phyloP scores from a whole-genome alignment of 2,113 vertebrate genomes.

The Notarius quadriscutis region DNA sequence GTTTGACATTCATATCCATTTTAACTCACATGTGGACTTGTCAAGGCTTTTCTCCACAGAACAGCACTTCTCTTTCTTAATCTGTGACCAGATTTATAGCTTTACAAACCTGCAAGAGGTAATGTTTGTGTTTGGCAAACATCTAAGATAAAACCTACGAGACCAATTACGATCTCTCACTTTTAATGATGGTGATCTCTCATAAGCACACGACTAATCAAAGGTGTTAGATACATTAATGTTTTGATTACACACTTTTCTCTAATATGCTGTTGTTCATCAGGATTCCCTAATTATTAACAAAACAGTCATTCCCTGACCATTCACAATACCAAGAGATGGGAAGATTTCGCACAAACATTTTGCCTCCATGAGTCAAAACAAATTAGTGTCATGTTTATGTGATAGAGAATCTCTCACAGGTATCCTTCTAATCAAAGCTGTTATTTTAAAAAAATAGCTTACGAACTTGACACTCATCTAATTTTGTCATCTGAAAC shows the following conservation, averaged over 20 bases:
- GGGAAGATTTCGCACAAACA: not conserved
- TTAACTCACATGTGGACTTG: too few species aligned
- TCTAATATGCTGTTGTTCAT: not conserved
- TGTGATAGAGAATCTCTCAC: not conserved
- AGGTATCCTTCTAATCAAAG: not conserved
- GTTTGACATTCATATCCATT: too few species aligned
- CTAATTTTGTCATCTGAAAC: not conserved
- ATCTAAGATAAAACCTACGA: not conserved
- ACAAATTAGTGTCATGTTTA: not conserved
- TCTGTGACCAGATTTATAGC: too few species aligned
- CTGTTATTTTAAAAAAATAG: not conserved
- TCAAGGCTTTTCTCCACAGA: too few species aligned
- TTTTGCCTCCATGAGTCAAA: not conserved
- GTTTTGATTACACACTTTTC: not conserved
- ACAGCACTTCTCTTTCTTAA: too few species aligned
- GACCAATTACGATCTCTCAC: not conserved
- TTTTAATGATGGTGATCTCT: not conserved
- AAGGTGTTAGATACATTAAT: not conserved
- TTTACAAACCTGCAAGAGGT: not conserved
- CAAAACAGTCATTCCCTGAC: not conserved
- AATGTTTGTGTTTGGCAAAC: not conserved
- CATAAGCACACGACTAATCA: not conserved
- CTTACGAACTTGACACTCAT: not conserved
- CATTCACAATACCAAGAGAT: not conserved
- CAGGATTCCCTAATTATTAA: not conserved